Base-by-base conservation (phyloP, 53 echinoderm and acorn worm genomes). In the Holothuria leucospilota region DNA sequence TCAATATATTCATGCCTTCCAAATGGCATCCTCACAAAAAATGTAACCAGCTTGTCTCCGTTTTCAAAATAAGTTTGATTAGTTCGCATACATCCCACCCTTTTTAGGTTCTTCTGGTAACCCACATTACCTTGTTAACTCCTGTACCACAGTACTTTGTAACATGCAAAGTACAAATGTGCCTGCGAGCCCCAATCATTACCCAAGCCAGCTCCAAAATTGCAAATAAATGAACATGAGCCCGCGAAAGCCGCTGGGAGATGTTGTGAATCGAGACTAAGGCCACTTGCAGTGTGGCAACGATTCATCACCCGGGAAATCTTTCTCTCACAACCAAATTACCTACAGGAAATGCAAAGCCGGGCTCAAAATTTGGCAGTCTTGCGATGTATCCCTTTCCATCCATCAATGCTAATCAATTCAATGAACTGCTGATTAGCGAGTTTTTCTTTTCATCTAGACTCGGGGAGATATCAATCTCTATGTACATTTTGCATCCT, bases 181-280 rank as follows among this genome's bases (percentile, higher is more conserved):
- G 75, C 75, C 74, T 75, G 23, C 51, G 26, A 75, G 75, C 75
- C 51, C 29, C 75, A 49, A 75, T 51, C 52, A 49, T 51, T 49
- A 51, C 26, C 11, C 51, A 51, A 52, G 52, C 49, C 75, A 75
- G 75, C 75, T 75, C 39, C 49, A 75, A 75, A 75, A 75, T 75
- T 75, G 75, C 75, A 75, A 75, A 75, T 75, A 75, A 75, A 75
- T 75, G 75, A 75, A 75, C 75, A 51, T 75, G 75, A 75, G 49
- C 51, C 75, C 25, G 52, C 75, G 26, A 75, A 75, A 49, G 75
- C 75, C 52, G 51, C 26, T 25, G 52, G 75, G 75, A 51, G 52
- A 27, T 40, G 26, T 40, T 49, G 26, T 52, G 26, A 24, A 70
- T 38, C 53, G 75, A 51, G 1, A 56, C 56, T 56, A 56, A 56